These are phyloP conservation scores for Pseudotriccus pelzelni DNA, from an alignment of 2,797 vertebrate species.

Conservation along the genomic window DNA sequence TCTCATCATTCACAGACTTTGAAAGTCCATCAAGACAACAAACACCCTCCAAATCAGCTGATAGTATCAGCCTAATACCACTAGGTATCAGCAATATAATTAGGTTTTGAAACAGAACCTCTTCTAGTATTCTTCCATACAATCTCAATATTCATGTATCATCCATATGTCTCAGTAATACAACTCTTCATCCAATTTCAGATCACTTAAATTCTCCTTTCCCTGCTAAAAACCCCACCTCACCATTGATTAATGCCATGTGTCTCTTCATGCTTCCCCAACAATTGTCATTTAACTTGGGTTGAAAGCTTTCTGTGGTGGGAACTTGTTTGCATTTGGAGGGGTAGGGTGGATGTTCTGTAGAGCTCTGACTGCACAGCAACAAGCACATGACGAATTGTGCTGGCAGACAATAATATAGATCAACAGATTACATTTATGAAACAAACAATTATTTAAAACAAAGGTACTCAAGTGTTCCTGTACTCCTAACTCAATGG, in stretches of 20 bases:
- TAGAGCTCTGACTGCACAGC: neutral
- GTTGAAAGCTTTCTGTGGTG: neutral
- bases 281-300: neutral
- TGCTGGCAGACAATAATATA: neutral
- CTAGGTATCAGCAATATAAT: neutral
- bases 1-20: neutral
- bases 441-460: slow-evolving; percentile 20
- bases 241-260: neutral
- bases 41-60: neutral
- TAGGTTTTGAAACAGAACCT: neutral
- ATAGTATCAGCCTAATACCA: neutral
- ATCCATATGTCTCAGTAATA: neutral
- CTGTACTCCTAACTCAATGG: neutral
- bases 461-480: neutral
- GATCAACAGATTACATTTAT: slow-evolving; percentile 15
- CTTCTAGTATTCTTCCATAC: neutral
- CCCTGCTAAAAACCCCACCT: neutral
- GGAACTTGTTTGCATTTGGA: neutral
- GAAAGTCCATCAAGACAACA: neutral
- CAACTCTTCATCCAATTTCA: neutral
- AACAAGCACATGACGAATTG: neutral
- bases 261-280: neutral
- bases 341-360: neutral
- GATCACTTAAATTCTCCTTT: neutral
- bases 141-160: neutral